These are phyloP conservation scores for Limenitis camilla DNA, from an alignment of 2,888 invertebrate species.

Conservation along the genomic window DNA sequence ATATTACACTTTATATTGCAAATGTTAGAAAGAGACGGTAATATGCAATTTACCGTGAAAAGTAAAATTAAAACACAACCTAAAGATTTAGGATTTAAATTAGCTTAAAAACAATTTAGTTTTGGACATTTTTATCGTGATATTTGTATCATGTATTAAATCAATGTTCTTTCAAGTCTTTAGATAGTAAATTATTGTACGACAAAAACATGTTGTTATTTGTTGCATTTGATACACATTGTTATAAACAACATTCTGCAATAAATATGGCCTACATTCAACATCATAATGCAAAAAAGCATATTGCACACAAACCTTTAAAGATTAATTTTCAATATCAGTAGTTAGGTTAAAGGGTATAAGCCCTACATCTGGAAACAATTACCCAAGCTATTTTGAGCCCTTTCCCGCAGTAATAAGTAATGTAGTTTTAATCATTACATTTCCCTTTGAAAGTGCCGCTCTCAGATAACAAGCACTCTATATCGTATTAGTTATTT, in stretches of 20 bases:
- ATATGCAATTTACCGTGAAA: too few relatives aligned
- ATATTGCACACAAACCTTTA: constrained; percentile 46
- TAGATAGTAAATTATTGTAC: too few relatives aligned
- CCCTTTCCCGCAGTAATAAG: constrained; percentile 43
- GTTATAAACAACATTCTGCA: constrained; percentile 1
- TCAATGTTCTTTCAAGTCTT: too few relatives aligned
- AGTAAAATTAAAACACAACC: too few relatives aligned
- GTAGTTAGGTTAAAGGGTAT: constrained; percentile 53
- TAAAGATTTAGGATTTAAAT: too few relatives aligned
- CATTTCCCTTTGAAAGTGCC: constrained; percentile 53
- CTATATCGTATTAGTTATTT: constrained; percentile 20
- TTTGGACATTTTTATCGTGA: too few relatives aligned
- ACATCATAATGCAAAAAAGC: constrained; percentile 26
- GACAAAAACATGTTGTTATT: too few relatives aligned
- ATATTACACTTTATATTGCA: too few relatives aligned
- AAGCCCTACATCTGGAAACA: constrained; percentile 41
- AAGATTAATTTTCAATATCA: constrained; percentile 45
- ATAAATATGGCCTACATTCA: constrained; percentile 54
- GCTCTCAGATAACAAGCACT: constrained; percentile 52
- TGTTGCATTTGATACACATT: neutral
- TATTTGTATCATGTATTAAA: too few relatives aligned
- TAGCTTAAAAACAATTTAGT: too few relatives aligned
- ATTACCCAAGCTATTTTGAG: constrained; percentile 39
- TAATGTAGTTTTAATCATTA: constrained; percentile 36
- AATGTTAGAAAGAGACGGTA: too few relatives aligned